Conservation (phyloP, 2,797 vertebrate species). For the Gambelia wislizenii region DNA sequence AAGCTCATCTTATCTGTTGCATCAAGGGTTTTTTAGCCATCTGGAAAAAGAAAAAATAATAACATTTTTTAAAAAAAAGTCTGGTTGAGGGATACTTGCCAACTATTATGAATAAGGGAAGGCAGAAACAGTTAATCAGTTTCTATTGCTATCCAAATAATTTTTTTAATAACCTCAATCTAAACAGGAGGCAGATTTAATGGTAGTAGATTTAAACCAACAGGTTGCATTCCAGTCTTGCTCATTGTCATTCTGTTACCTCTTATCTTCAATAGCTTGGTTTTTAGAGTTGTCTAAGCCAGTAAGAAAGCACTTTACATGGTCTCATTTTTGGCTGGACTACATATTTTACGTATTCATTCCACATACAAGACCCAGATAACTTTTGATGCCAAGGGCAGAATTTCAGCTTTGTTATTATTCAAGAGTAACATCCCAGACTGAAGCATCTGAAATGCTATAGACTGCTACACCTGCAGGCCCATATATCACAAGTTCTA, state of each 20-base stretch:
- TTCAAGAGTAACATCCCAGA: not conserved
- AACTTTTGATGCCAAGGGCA: not conserved
- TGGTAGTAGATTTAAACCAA: not conserved
- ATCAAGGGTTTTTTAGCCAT: not conserved
- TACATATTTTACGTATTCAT: accelerated
- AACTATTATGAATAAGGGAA: not conserved
- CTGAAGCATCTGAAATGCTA: not conserved
- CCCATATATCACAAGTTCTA: accelerated
- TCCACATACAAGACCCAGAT: not conserved
- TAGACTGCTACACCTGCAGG: not conserved
- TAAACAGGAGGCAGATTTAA: not conserved
- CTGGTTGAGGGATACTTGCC: too few relatives aligned
- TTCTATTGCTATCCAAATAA: not conserved
- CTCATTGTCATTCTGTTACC: not conserved
- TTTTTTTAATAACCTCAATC: not conserved
- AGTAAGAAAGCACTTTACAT: not conserved
- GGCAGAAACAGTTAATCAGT: not conserved
- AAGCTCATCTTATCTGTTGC: not conserved
- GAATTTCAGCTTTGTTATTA: conserved; percentile 3
- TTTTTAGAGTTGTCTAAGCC: conserved; percentile 13
- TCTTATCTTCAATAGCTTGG: not conserved
- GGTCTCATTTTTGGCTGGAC: not conserved
- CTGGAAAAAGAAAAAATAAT: not conserved
- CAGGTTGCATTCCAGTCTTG: not conserved
- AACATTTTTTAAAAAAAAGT: not conserved